Evolutionary conservation across 2,797 vertebrate genomes (phyloP), one percentile per base, ranked within the genome.

Genomic region (Decapterus maruadsi): DNA sequence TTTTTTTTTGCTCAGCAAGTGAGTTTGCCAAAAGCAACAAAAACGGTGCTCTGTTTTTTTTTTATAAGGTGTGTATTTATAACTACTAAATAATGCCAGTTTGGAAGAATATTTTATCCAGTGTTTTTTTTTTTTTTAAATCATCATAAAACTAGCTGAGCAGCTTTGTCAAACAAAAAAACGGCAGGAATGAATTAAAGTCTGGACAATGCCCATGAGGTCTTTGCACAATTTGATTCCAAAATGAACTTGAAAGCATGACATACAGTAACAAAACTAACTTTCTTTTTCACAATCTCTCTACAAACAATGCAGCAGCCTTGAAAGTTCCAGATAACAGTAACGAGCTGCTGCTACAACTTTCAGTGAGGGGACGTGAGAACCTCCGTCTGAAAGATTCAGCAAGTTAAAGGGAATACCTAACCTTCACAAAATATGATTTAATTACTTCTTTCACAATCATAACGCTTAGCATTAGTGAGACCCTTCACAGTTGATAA

Each of bases 51-150:
- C 2, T 65, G 66, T 36, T 10, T 45, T 36, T 38, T 63, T 53
- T 68, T 69, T n/a, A 31, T 2, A 40, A 22, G 3, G 58, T 71
- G 58, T 72, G 61, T 70, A 43, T 79, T 79, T 57, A 29, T 12
- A 73, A 68, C 43, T 72, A 67, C 34, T 67, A 60, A 55, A 40
- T 6, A 64, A 78, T 40, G 60, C 26, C 68, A 55, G 56, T 82
- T 81, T 77, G 26, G 57, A 70, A 63, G 53, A 72, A 78, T 73
- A 80, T 58, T 69, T 84, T 80, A 87, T 77, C 79, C 80, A 55
- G 29, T 70, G 45, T 68, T 20, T 45, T 22, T 68, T 84, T 82
- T 34, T 34, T 34, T 34, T 34, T 34, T 34, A 6, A 34, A 66
- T 45, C 56, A 13, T 29, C 55, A 38, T 55, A 26, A 26, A 17